phyloP scores from a whole-genome alignment of 92 coral and sea anemone genomes.

The Anthopleura xanthogrammica region DNA sequence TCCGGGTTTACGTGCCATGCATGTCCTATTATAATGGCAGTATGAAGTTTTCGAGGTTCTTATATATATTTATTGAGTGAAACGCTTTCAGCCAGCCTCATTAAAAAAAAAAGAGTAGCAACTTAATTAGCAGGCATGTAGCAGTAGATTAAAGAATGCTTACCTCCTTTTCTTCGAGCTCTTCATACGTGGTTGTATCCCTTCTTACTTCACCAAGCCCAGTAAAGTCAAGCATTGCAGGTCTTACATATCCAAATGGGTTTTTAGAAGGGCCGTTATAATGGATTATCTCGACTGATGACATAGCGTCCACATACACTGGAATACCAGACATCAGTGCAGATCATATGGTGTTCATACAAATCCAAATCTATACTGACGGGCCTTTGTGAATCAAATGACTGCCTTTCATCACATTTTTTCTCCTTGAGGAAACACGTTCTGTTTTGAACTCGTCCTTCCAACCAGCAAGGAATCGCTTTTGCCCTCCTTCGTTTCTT shows the following conservation, averaged over 20 bases:
- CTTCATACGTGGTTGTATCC: neutral
- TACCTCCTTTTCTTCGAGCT: slow-evolving; percentile 6
- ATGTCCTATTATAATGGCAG: too few species aligned
- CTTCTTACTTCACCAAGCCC: neutral
- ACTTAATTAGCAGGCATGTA: too few species aligned
- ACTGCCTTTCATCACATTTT: neutral
- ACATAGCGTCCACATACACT: neutral
- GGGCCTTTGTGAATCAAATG: neutral
- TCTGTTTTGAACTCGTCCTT: neutral
- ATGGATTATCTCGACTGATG: neutral
- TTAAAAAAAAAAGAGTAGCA: too few species aligned
- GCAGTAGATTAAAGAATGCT: neutral
- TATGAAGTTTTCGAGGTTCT: too few species aligned
- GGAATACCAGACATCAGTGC: neutral
- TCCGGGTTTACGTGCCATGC: too few species aligned
- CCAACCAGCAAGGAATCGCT: neutral
- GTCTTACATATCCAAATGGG: neutral
- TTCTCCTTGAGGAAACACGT: neutral
- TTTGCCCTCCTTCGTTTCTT: neutral
- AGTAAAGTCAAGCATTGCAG: neutral
- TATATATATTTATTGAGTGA: too few species aligned
- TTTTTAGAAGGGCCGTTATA: neutral
- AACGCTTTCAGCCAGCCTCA: too few species aligned
- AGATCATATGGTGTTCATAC: neutral
- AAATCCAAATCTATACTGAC: neutral